Evolutionary conservation across 1,140 invertebrate genomes (phyloP).

Genomic region (Cecropterus lyciades): DNA sequence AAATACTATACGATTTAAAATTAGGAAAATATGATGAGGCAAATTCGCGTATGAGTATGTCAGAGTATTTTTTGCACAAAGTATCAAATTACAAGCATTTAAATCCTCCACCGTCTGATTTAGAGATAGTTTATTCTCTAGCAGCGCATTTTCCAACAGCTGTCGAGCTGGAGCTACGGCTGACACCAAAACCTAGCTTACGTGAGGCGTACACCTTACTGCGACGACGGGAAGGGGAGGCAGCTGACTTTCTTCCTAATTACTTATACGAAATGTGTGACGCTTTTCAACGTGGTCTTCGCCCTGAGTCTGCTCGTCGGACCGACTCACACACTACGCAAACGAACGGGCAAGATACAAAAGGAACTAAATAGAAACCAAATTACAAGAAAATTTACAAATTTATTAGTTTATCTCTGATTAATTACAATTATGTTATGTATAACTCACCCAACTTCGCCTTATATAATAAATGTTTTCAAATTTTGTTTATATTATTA

Average conservation of each 20-base stretch:
- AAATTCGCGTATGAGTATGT: constrained; percentile 68
- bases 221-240: constrained; percentile 71
- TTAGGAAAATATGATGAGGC: constrained; percentile 72
- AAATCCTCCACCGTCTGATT: constrained; percentile 72
- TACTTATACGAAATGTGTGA: constrained; percentile 81
- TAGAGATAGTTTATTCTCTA: constrained; percentile 77
- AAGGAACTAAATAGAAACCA: constrained; percentile 16
- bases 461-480: constrained; percentile 1
- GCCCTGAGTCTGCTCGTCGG: constrained; percentile 61
- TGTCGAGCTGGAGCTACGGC: constrained; percentile 73
- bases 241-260: constrained; percentile 73
- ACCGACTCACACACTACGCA: constrained; percentile 37
- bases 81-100: constrained; percentile 76
- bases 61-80: constrained; percentile 77
- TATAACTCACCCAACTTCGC: not conserved
- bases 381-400: not conserved
- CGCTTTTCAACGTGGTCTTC: constrained; percentile 68
- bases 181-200: constrained; percentile 73
- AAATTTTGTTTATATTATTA: constrained; percentile 4
- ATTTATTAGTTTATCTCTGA: not conserved
- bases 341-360: constrained; percentile 9
- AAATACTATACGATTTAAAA: constrained; percentile 76
- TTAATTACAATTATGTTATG: not conserved
- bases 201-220: constrained; percentile 74
- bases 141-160: constrained; percentile 77